These are phyloP conservation scores for Diloba caeruleocephala DNA, from an alignment of 2,888 invertebrate genomes.

Conservation along the genomic window DNA sequence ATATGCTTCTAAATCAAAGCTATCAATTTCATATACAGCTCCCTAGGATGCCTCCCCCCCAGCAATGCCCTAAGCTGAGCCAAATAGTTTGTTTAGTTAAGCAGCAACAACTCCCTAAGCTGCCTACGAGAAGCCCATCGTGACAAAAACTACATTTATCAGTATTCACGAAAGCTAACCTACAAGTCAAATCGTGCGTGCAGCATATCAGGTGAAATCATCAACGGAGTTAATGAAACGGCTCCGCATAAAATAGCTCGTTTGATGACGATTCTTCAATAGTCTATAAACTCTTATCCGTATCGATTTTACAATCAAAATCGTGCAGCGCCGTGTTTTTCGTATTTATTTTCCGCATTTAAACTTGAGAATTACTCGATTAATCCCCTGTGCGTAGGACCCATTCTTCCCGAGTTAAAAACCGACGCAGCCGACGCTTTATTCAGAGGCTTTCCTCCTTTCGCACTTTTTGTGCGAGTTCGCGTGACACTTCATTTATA, in stretches of 20 bases:
- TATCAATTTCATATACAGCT: too few species aligned
- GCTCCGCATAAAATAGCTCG: conserved; percentile 14
- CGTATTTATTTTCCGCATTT: conserved; percentile 60
- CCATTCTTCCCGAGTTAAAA: conserved; percentile 78
- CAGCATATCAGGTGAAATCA: conserved; percentile 6
- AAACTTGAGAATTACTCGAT: conserved; percentile 69
- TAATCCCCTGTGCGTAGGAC: conserved; percentile 67
- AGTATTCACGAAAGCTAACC: background rate
- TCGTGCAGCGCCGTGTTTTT: conserved; percentile 53
- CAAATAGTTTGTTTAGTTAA: too few species aligned
- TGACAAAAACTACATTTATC: too few species aligned
- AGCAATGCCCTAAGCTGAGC: too few species aligned
- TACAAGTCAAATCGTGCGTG: conserved; percentile 3
- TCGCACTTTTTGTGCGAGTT: conserved; percentile 82
- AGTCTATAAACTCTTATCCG: conserved; percentile 38
- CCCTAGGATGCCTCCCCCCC: too few species aligned
- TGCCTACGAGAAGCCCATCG: too few species aligned
- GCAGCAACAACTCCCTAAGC: too few species aligned
- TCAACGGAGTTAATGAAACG: conserved; percentile 27
- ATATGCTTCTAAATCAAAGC: too few species aligned
- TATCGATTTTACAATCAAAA: conserved; percentile 61
- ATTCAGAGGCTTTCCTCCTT: conserved; percentile 76
- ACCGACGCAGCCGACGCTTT: conserved; percentile 73
- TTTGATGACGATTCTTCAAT: conserved; percentile 35
- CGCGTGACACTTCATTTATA: conserved; percentile 87